A percentile compares a stretch with the other conserved stretches of the same genome.
These are phyloP conservation scores for Ameiurus melas DNA, from an alignment of 2,113 vertebrate genomes.

Conservation along the genomic window DNA sequence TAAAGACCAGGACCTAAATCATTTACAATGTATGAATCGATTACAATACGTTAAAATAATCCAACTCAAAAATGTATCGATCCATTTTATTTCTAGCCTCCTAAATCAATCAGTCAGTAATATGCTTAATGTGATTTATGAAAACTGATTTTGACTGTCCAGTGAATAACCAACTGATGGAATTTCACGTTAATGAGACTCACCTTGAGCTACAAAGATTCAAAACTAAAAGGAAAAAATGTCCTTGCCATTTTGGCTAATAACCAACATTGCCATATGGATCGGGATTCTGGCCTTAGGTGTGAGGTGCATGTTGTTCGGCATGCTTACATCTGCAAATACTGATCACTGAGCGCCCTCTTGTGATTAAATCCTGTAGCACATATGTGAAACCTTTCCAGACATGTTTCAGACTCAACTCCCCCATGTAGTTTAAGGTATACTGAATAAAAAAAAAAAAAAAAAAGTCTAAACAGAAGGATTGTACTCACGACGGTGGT, in stretches of 20 bases:
- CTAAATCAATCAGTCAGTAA: not conserved
- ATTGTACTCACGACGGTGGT: conserved; percentile 89
- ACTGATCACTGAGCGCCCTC: conserved; percentile 41
- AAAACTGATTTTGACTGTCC: not conserved
- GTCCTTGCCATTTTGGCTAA: not conserved
- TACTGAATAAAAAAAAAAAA: not conserved
- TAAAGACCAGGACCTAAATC: not conserved
- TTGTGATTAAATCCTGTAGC: conserved; percentile 33
- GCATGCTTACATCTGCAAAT: not conserved
- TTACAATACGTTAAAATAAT: not conserved
- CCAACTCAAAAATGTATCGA: not conserved
- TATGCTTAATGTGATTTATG: not conserved
- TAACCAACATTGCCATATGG: not conserved
- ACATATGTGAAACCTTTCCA: not conserved
- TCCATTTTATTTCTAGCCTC: not conserved
- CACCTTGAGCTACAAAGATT: not conserved
- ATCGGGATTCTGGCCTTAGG: not conserved
- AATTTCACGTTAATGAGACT: conserved; percentile 18
- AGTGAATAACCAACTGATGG: not conserved
- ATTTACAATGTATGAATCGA: not conserved
- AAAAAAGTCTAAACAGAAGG: not conserved
- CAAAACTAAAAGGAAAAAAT: not conserved
- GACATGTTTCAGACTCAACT: not conserved
- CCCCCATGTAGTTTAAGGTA: not conserved
- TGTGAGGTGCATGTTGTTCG: not conserved